phyloP scores from a whole-genome alignment of 2,888 invertebrate genomes.

The Caenorhabditis doughertyi region DNA sequence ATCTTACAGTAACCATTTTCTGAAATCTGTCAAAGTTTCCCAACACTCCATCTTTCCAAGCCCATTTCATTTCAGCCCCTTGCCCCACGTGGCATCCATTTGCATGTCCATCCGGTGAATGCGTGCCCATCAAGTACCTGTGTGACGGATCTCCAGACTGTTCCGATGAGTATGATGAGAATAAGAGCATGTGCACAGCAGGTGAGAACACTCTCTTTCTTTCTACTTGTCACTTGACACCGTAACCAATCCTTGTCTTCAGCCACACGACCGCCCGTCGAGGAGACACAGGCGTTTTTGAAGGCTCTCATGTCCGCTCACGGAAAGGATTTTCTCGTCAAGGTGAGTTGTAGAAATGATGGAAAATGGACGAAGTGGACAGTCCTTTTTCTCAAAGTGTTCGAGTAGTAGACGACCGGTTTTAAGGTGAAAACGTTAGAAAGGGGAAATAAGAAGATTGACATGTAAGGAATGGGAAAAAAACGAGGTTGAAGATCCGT shows the following conservation, averaged over 20 bases:
- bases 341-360: conserved; percentile 87
- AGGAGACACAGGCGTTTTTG: conserved; percentile 95
- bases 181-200: conserved; percentile 94
- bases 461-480: conserved; percentile 52
- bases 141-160: conserved; percentile 96
- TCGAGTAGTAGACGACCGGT: conserved; percentile 46
- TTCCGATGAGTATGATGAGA: conserved; percentile 94
- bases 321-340: conserved; percentile 96
- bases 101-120: conserved; percentile 93
- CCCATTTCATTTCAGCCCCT: conserved; percentile 73
- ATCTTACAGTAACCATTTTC: too few species aligned
- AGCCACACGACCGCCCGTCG: conserved; percentile 97
- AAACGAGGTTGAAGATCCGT: conserved; percentile 37
- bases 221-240: conserved; percentile 46
- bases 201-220: conserved; percentile 86
- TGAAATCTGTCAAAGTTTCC: too few species aligned
- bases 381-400: conserved; percentile 46
- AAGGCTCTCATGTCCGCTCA: conserved; percentile 95
- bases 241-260: conserved; percentile 73
- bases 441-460: conserved; percentile 43
- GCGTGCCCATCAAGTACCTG: conserved; percentile 96
- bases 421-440: conserved; percentile 26
- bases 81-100: conserved; percentile 97
- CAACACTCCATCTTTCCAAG: not conserved
- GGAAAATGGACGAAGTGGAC: conserved; percentile 2